Base-by-base conservation (phyloP, 2,888 invertebrate species). In the Cryptophagus acutangulus region DNA sequence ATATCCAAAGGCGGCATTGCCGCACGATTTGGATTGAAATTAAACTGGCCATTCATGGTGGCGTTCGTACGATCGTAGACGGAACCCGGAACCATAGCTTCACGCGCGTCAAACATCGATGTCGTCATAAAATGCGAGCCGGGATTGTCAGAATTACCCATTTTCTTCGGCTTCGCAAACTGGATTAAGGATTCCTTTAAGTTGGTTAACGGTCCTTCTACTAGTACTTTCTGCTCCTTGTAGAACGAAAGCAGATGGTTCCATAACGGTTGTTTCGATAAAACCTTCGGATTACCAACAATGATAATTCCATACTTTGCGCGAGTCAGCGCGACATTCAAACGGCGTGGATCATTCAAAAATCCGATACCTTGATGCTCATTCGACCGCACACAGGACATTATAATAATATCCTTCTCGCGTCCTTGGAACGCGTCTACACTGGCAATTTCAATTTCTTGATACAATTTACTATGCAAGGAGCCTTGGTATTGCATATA, bases 401-500 rank as follows among this genome's bases (percentile, higher is more conserved):
- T 90, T 38, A 99, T 94, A 52, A 99, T 99, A 41, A 97, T 89
- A 63, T 99, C 99, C 63, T 99, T 99, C 65, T 99, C 99, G 34
- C 99, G 77, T 0, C 99, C 99, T 70, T 97, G 96, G 69, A 99
- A 99, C 0, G 99, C 99, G 69, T 99, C 99, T 2, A 99, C 99
- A 70, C 95, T 96, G 5, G 97, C 99, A 0, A 99, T 96, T 72
- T 99, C 99, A 39, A 99, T 94, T 65, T 97, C 96, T 72, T 95
- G 87, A 66, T 99, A 99, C 0, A 99, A 74, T 63, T 96, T 96
- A 24, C 93, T 87, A 65, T 97, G 95, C 39, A 99, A 73, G 8
- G 94, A 89, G 8, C 99, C 99, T 65, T 95, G 96, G 65, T 94
- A 94, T 69, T 97, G 96, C 96, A 99, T 97, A 66, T 96, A 93